phyloP scores from a whole-genome alignment of 2,888 invertebrate species.

The Torymus texanus region DNA sequence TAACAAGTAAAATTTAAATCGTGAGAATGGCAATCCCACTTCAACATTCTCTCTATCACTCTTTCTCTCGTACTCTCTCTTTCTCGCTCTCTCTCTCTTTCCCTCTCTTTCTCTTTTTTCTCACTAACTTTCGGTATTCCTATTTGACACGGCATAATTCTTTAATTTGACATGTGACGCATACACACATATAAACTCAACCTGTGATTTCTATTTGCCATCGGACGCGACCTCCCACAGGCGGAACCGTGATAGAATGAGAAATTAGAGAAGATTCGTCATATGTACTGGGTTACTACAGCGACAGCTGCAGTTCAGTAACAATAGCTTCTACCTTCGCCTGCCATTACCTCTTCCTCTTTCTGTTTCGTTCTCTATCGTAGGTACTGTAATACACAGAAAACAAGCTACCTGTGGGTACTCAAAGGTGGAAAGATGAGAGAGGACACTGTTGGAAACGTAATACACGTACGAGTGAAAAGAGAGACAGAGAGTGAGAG shows the following conservation, averaged over 20 bases:
- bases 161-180: too few species aligned
- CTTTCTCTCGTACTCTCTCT: too few species aligned
- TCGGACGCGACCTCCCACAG: background rate
- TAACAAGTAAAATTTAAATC: too few species aligned
- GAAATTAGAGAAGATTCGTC: constrained; percentile 33
- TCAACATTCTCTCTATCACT: too few species aligned
- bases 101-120: too few species aligned
- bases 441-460: constrained; percentile 4
- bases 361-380: background rate
- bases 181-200: too few species aligned
- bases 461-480: background rate
- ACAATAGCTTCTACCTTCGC: background rate
- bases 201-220: too few species aligned
- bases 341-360: too few species aligned
- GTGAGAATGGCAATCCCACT: too few species aligned
- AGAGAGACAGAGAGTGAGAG: background rate
- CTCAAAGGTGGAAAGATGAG: constrained; percentile 19
- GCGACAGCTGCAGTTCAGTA: background rate
- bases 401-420: constrained; percentile 29
- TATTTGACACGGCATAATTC: too few species aligned
- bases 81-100: too few species aligned
- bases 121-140: too few species aligned
- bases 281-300: background rate
- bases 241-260: constrained; percentile 8
- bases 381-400: background rate